phyloP scores from a whole-genome alignment of 2,888 invertebrate species.

The Harpalus rufipes region DNA sequence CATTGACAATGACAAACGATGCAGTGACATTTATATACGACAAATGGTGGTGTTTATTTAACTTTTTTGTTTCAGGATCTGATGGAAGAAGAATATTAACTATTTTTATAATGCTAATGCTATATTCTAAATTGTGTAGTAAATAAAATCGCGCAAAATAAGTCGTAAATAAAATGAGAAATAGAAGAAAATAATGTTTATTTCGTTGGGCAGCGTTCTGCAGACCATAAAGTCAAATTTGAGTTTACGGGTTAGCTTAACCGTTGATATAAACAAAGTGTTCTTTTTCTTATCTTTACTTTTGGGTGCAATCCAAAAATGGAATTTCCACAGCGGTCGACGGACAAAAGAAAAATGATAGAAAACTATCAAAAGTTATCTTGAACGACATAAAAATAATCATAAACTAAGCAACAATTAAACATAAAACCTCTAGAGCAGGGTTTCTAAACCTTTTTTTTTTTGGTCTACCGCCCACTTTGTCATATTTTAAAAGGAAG shows the following conservation, averaged over 20 bases:
- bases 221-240: conserved; percentile 61
- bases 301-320: conserved; percentile 55
- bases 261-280: conserved; percentile 63
- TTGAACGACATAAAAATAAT: neutral
- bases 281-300: conserved; percentile 56
- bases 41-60: conserved; percentile 44
- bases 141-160: conserved; percentile 11
- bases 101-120: conserved; percentile 36
- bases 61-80: conserved; percentile 26
- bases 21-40: conserved; percentile 27
- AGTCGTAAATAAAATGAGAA: conserved; percentile 12
- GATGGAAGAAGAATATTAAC: conserved; percentile 14
- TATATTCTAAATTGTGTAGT: conserved; percentile 10
- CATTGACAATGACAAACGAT: conserved; percentile 49
- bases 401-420: neutral
- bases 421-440: neutral
- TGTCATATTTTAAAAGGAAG: no score
- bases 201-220: conserved; percentile 31
- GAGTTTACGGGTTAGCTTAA: conserved; percentile 62
- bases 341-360: neutral
- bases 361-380: neutral
- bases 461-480: no score
- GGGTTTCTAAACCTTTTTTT: no score
- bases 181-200: conserved; percentile 58
- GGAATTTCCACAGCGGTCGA: neutral